A percentile compares a stretch with the other conserved stretches of the same genome.
phyloP scores from a whole-genome alignment of 2,797 vertebrate genomes.

The Lacerta bilineata region DNA sequence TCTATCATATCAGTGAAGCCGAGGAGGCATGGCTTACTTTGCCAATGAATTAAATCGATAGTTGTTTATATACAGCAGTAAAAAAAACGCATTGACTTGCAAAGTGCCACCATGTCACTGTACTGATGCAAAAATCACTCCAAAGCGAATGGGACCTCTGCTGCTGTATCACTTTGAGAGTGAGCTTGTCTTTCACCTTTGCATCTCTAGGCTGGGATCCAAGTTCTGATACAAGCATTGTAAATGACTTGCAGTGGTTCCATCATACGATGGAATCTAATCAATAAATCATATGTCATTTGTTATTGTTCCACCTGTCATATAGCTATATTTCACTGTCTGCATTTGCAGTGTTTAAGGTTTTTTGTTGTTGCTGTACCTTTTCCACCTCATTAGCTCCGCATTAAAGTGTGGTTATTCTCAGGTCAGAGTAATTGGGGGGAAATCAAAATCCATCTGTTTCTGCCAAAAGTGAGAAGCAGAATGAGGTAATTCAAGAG shows the following conservation, averaged over 20 bases:
- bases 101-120: background rate
- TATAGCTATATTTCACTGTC: slow-evolving; percentile 39
- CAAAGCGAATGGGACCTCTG: background rate
- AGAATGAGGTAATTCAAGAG: slow-evolving; percentile 28
- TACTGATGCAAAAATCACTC: background rate
- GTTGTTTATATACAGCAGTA: background rate
- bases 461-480: slow-evolving; percentile 41
- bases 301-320: slow-evolving; percentile 27
- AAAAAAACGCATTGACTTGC: background rate
- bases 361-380: slow-evolving; percentile 8
- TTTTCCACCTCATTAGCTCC: slow-evolving; percentile 47
- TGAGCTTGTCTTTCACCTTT: slow-evolving; percentile 52
- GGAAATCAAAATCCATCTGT: slow-evolving; percentile 49
- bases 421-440: slow-evolving; percentile 45
- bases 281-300: slow-evolving; percentile 70
- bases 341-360: slow-evolving; percentile 26
- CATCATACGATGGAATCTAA: slow-evolving; percentile 63
- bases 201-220: slow-evolving; percentile 61
- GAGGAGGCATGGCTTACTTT: slow-evolving; percentile 1
- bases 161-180: background rate
- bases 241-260: slow-evolving; percentile 61
- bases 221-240: slow-evolving; percentile 57
- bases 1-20: background rate
- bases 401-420: slow-evolving; percentile 43
- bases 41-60: background rate